Evolutionary conservation across 1,140 invertebrate genomes (phyloP), one percentile per base, ranked within the genome.

Genomic region (Onthophagus taurus): DNA sequence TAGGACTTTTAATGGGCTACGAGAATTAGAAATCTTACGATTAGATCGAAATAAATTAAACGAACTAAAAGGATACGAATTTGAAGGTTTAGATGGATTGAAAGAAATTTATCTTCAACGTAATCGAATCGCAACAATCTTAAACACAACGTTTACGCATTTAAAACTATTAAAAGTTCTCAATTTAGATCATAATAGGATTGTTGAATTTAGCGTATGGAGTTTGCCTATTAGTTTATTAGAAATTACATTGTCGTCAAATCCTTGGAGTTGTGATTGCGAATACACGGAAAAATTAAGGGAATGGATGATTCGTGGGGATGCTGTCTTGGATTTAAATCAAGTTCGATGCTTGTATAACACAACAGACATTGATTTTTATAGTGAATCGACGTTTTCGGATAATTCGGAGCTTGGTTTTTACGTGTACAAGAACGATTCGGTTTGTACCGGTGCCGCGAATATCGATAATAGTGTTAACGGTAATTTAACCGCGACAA

Each of bases 181-280:
- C 5, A 71, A 77, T 21, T 61, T 94, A 19, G 82, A 91, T 59
- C 75, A 81, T 58, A 94, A 94, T 63, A 70, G 74, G 38, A 70
- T 94, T 19, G 74, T 71, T 12, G 76, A 72, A 5, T 79, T 87
- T 51, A 71, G 81, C 16, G 74, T 90, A 6, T 91, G 86, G 85
- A 74, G 81, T 51, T 64, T 89, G 52, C 76, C 78, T 41, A 64
- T 71, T 1, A 69, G 75, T 4, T 68, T 92, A 30, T 76, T 69
- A 17, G 76, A 81, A 54, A 62, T 90, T 42, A 78, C 74, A 1
- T 62, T 93, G 20, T 74, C 82, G 1, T 75, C 72, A 4, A 94
- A 93, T 64, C 84, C 84, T 2, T 94, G 88, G 88, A 81, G 80
- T 19, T 93, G 90, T 63, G 80, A 87, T 44, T 93, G 90, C 67